Base-by-base conservation (phyloP, 2,113 vertebrate species). In the Onychostoma macrolepis region DNA sequence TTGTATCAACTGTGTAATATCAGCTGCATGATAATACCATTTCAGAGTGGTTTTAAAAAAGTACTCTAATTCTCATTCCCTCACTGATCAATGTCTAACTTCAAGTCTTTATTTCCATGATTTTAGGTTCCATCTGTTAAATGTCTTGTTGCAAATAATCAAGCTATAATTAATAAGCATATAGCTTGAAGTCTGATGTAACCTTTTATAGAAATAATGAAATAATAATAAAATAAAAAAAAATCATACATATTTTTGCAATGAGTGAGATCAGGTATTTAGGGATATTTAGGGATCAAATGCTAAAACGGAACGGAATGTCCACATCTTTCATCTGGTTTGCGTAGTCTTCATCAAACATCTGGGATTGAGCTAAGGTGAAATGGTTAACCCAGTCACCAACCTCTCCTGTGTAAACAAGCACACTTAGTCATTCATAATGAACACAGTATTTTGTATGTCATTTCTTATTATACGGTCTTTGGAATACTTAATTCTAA, bases 351-450 rank as follows among this genome's bases (percentile, higher is more conserved):
- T 93, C 93, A 84, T 98, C 95, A 92, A 98, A 98, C 89, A 88
- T 92, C 90, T 96, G 89, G 45, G 92, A 94, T 88, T 98, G 96
- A 87, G 96, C 94, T 12, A 95, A 91, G 1, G 95, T 97, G 92
- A 99, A 99, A 90, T 98, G 88, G 83, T 96, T 97, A 91, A 90
- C 95, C 97, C 97, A 99, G 75, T 99, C 97, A 0, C 97, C 97
- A 0, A 97, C 96, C 80, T 89, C 90, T 63, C 96, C 97, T 98
- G 88, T 38, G 28, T 50, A 74, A 61, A 88, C 11, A 85, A 80
- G 80, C 33, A 88, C 19, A 74, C 19, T 33, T 21, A 56, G 53
- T 80, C 5, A 56, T 43, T 36, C 2, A 79, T 53, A 45, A 13
- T 21, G 36, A 53, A 72, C 58, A 86, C 61, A 58, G 58, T 65